phyloP scores from a whole-genome alignment of 92 coral and sea anemone genomes.

The Epizoanthus rinbou region DNA sequence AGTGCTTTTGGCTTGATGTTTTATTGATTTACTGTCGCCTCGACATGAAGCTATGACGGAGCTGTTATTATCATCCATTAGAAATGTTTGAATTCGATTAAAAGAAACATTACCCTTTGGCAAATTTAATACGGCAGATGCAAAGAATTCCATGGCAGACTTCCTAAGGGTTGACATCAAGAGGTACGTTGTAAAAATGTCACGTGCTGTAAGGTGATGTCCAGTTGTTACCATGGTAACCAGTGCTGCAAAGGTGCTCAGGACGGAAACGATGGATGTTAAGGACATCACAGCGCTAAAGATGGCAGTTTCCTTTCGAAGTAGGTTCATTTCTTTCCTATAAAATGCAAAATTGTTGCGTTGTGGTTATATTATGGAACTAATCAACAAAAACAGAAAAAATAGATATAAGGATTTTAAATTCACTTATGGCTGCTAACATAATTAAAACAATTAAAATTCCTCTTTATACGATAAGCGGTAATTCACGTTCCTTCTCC shows the following conservation, averaged over 20 bases:
- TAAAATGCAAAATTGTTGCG: background rate
- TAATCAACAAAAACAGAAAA: too few species aligned
- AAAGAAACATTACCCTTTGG: background rate
- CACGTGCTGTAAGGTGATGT: background rate
- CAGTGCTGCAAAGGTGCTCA: constrained; percentile 8
- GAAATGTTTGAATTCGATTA: constrained; percentile 4
- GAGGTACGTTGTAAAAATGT: constrained; percentile 5
- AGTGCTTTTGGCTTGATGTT: background rate
- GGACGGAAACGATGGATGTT: background rate
- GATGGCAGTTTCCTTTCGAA: constrained; percentile 6
- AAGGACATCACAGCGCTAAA: constrained; percentile 15
- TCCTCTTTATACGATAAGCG: too few species aligned
- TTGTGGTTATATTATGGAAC: too few species aligned
- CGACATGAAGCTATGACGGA: background rate
- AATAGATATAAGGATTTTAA: too few species aligned
- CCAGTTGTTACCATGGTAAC: constrained; percentile 2
- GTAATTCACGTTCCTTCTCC: too few species aligned
- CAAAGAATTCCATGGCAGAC: constrained; percentile 16
- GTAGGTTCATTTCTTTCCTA: constrained; percentile 1
- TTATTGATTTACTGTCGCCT: background rate
- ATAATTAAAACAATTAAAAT: too few species aligned
- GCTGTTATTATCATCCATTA: background rate
- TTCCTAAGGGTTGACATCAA: constrained; percentile 5
- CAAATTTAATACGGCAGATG: constrained; percentile 3
- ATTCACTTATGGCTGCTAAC: too few species aligned